phyloP scores from a whole-genome alignment of 2,888 invertebrate species.

The Platycheirus rosarum region DNA sequence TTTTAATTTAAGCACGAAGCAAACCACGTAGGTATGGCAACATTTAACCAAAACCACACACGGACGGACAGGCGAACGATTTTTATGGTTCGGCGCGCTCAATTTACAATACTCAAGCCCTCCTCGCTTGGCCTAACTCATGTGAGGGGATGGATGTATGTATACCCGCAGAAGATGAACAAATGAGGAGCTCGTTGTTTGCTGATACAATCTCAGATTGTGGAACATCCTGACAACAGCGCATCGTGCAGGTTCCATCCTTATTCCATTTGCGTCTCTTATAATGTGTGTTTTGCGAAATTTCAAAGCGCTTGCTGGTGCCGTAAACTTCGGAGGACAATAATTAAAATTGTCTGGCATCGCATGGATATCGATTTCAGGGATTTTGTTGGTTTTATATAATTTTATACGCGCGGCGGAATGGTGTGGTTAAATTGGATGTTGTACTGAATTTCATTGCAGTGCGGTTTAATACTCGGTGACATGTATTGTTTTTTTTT shows the following conservation, averaged over 20 bases:
- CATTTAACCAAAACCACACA: slow-evolving; percentile 56
- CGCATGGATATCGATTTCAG: slow-evolving; percentile 54
- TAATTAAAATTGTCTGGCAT: slow-evolving; percentile 68
- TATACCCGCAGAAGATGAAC: slow-evolving; percentile 65
- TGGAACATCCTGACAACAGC: slow-evolving; percentile 36
- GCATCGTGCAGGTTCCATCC: slow-evolving; percentile 11
- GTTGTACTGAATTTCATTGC: slow-evolving; percentile 51
- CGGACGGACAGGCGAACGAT: slow-evolving; percentile 63
- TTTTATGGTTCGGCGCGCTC: slow-evolving; percentile 73
- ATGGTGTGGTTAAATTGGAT: slow-evolving; percentile 32
- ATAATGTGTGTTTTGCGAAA: slow-evolving; percentile 16
- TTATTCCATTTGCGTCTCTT: no score
- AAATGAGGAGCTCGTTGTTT: slow-evolving; percentile 54
- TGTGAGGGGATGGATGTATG: neutral
- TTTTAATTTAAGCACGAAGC: slow-evolving; percentile 70
- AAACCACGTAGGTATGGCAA: slow-evolving; percentile 21
- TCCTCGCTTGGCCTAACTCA: slow-evolving; percentile 1
- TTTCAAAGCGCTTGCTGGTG: slow-evolving; percentile 39
- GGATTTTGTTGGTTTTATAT: slow-evolving; percentile 2
- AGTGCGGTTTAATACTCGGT: slow-evolving; percentile 42
- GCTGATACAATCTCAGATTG: slow-evolving; percentile 57
- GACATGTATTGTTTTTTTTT: slow-evolving; percentile 25
- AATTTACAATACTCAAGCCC: slow-evolving; percentile 68
- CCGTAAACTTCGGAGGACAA: slow-evolving; percentile 56
- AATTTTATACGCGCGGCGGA: slow-evolving; percentile 15